Evolutionary conservation across 1,140 invertebrate species (phyloP), one percentile per base, ranked within the genome.

Genomic region (Dendroctonus valens): DNA sequence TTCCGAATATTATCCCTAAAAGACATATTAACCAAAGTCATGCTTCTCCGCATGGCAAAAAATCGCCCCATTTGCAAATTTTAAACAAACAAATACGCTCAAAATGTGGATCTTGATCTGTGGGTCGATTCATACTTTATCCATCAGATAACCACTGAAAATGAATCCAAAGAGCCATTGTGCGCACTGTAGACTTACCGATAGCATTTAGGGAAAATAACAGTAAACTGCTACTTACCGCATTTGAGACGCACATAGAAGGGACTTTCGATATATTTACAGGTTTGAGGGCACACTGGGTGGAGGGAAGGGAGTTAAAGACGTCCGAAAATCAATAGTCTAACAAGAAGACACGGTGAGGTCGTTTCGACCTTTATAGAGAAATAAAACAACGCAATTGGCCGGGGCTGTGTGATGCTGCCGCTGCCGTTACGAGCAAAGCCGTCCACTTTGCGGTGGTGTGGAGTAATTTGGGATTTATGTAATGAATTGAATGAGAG

Each of bases 401-500:
- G 60, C 60, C 39, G 51, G 60, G 50, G 26, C 60, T 51, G 51
- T 41, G 50, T 63, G 60, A 63, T 63, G 60, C 60, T 63, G 60
- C 41, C 41, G 60, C 50, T 51, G 53, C 53, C 62, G 54, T 50
- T 55, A 57, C 53, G 54, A 54, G 39, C 53, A 50, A 50, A 52
- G 55, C 57, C 65, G 65, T 67, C 65, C 65, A 67, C 65, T 67
- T 67, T 67, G 65, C 65, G 65, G 65, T 67, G 65, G 65, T 67
- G 65, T 67, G 65, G 65, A 67, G 65, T 67, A 67, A 67, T 67
- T 67, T 67, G 65, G 65, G 65, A 67, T 67, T 67, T 67, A 67
- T 67, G 65, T 67, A 67, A 67, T 67, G 65, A 67, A 67, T 67
- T 67, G 65, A 67, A 67, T 67, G 65, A 67, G 65, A 67, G 65